These are phyloP conservation scores for Drepana arcuata DNA, from an alignment of 1,140 invertebrate species.

Conservation along the genomic window DNA sequence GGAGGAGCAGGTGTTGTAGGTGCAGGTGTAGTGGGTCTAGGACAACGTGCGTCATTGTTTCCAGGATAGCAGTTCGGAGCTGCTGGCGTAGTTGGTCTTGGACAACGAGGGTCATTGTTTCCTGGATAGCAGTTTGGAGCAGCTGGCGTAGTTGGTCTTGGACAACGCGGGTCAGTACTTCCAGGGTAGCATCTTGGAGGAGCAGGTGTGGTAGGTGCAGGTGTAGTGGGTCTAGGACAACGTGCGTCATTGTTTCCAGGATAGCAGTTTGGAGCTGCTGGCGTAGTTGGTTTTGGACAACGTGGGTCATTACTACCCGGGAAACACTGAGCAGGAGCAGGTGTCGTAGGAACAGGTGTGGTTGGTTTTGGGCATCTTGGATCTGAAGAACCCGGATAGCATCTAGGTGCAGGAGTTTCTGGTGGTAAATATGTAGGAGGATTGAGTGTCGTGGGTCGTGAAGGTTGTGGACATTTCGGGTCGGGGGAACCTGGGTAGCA, in stretches of 20 bases:
- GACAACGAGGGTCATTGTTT: constrained; percentile 29
- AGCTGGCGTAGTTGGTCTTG: constrained; percentile 4
- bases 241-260: constrained; percentile 51
- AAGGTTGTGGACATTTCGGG: constrained; percentile 24
- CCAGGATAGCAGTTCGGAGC: constrained; percentile 38
- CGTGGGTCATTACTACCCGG: constrained; percentile 42
- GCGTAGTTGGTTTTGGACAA: constrained; percentile 32
- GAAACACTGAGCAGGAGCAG: constrained; percentile 6
- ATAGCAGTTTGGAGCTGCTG: constrained; percentile 31
- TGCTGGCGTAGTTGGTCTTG: constrained; percentile 4
- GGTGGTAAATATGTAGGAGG: constrained; percentile 27
- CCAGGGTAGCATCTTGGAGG: constrained; percentile 2
- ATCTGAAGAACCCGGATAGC: constrained; percentile 49
- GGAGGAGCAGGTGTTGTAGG: constrained; percentile 30
- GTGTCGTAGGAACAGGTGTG: constrained; percentile 6
- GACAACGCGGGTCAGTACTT: constrained; percentile 2
- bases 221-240: not conserved
- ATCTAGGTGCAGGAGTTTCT: constrained; percentile 23
- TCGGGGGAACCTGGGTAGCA: constrained; percentile 49
- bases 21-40: constrained; percentile 22
- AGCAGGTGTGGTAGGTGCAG: not conserved
- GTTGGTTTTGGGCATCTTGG: constrained; percentile 47
- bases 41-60: constrained; percentile 43
- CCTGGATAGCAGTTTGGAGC: constrained; percentile 38
- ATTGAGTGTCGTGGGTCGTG: constrained; percentile 17